Evolutionary conservation across 2,113 vertebrate species (phyloP), one percentile per base, ranked within the genome.

Genomic region (Chionomys nivalis): DNA sequence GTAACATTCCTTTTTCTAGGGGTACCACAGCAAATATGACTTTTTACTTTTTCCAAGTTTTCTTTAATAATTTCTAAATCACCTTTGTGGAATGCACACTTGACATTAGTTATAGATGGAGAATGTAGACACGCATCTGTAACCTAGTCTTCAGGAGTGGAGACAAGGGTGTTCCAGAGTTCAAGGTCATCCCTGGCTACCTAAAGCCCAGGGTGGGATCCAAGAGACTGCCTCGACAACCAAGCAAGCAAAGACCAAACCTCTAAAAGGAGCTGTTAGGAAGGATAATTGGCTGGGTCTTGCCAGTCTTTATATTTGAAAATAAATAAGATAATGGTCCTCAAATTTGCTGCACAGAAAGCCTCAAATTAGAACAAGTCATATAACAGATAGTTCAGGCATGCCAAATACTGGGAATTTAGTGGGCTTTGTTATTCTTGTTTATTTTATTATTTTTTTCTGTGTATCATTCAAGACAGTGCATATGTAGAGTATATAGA

Each of bases 51-150:
- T 92, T 72, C 14, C 55, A 76, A 88, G 86, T 85, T 31, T 77
- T 47, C 66, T 93, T 65, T 68, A 73, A 91, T 91, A 79, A 58
- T 66, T 97, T 94, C 75, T 92, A 61, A 76, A 42, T 19, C 89
- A 61, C 66, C 1, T 5, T 24, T 91, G 61, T 47, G 88, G 68
- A 70, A 91, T 90, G 36, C 55, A 72, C 81, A 9, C 58, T 92
- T 88, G 55, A 91, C 68, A 52, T 88, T 94, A 70, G 65, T 92
- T 87, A 70, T 44, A 92, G n/a, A 36, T 75, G 81, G 44, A 83
- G 87, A n/a, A 28, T 58, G 58, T 21, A 42, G 87, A 58, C 23
- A 7, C 4, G 9, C 9, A 31, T 2, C 33, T 87, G 11, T 72
- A 26, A 39, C 24, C 36, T 72, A 73, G 49, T n/a, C 23, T 55